Evolutionary conservation across 2,113 vertebrate genomes (phyloP).

Genomic region (Vicugna pacos): DNA sequence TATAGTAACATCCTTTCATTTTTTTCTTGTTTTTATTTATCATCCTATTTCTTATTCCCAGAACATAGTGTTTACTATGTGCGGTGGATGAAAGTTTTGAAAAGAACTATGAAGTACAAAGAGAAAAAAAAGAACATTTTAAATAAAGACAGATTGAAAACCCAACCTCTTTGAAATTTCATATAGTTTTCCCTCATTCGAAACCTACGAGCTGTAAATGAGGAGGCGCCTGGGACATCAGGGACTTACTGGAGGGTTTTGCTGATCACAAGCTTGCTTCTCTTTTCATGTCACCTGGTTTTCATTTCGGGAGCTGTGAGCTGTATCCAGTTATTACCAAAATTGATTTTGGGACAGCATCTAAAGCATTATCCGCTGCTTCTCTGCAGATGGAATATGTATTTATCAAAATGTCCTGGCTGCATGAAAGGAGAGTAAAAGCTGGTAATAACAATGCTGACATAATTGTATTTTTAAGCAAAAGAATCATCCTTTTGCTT

Average conservation of each 20-base stretch:
- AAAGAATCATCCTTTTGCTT: not conserved
- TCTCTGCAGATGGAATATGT: not conserved
- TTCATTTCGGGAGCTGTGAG: slow-evolving; percentile 38
- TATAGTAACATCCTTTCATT: rapidly evolving
- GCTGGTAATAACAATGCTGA: not conserved
- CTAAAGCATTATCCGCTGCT: not conserved
- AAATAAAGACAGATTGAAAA: slow-evolving; percentile 55
- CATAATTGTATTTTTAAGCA: slow-evolving; percentile 9
- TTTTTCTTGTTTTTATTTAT: not conserved
- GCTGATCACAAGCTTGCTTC: slow-evolving; percentile 48
- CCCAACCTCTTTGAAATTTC: slow-evolving; percentile 63
- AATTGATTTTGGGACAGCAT: slow-evolving; percentile 24
- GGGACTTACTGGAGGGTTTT: not conserved
- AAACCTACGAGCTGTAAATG: slow-evolving; percentile 44
- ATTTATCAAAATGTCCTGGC: slow-evolving; percentile 42
- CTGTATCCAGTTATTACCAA: not conserved
- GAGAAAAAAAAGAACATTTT: not conserved
- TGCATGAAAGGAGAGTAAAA: slow-evolving; percentile 54
- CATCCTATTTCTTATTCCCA: not conserved
- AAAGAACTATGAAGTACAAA: slow-evolving; percentile 19
- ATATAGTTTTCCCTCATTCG: slow-evolving; percentile 5
- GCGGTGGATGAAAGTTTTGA: not conserved
- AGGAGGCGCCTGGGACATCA: not conserved
- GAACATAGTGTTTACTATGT: not conserved
- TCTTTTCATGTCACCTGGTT: not conserved